These are phyloP conservation scores for Embiotoca jacksoni DNA, from an alignment of 2,113 vertebrate species.

Conservation along the genomic window DNA sequence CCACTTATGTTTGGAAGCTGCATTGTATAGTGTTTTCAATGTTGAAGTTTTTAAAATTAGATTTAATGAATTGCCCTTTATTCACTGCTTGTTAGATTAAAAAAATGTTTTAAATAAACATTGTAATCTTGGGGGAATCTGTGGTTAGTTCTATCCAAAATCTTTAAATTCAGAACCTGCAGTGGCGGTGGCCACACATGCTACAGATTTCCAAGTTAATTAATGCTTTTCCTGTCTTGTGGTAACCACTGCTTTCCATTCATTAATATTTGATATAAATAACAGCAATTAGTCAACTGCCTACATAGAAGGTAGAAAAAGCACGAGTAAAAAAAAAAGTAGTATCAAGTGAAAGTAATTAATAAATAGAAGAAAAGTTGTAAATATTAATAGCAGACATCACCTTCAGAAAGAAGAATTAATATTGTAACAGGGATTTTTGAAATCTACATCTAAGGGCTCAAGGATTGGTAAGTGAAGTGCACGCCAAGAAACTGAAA, in stretches of 20 bases:
- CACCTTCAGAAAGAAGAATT: not conserved
- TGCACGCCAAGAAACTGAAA: constrained; percentile 6
- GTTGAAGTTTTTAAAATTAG: too few species aligned
- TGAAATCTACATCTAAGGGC: constrained; percentile 6
- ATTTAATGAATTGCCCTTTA: too few species aligned
- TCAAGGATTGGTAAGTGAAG: not conserved
- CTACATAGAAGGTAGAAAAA: not conserved
- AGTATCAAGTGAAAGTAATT: not conserved
- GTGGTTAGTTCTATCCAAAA: too few species aligned
- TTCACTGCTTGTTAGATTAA: too few species aligned
- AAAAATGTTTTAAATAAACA: too few species aligned
- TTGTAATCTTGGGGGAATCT: too few species aligned
- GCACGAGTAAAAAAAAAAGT: not conserved
- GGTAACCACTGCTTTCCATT: not conserved
- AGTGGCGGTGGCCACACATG: too few species aligned
- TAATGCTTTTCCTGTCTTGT: not conserved
- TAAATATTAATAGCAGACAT: not conserved
- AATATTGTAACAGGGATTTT: not conserved
- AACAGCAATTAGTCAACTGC: not conserved
- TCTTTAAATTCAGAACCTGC: not conserved
- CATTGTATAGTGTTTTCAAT: too few species aligned
- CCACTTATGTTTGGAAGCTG: too few species aligned
- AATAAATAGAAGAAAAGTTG: not conserved
- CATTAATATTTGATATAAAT: too few species aligned
- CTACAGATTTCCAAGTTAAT: not conserved